Base-by-base conservation (phyloP, 37 sponge, comb jelly and placozoan species). In the Oopsacas minuta region DNA sequence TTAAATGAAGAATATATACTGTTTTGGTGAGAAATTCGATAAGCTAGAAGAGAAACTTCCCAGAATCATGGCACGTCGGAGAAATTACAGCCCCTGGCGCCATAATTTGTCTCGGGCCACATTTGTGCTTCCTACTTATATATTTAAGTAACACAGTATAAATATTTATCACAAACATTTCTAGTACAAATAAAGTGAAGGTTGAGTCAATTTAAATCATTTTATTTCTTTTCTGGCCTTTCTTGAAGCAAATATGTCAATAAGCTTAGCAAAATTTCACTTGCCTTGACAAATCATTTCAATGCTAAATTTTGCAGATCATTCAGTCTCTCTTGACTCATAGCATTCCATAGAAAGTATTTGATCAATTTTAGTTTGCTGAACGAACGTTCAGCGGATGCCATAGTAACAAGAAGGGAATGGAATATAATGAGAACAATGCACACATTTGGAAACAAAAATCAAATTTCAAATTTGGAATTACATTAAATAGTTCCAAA, bases 381-480 rank as follows among this genome's bases (percentile, higher is more conserved):
- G 75, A 61, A 10, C 28, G 75, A 61, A 61, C 75, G 75, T 61
- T 61, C 75, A 61, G 75, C 75, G 22, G 75, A 61, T 61, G 75
- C 75, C 75, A 61, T 34, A 61, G 75, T 61, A 61, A 61, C 75
- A 61, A 3, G 75, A 61, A 61, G 75, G 22, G 75, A 32, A 15
- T 17, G 12, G 49, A 42, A 42, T 8, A 42, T 42, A 17, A 8
- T 42, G 49, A 42, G 49, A 42, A 42, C 8, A 42, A 42, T 42
- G 49, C 49, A 42, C 49, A 42, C 49, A 42, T 42, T 42, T 42
- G 8, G 15, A 42, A 42, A 17, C 8, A 42, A 17, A 15, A 42
- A 42, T 42, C 49, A 17, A 42, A 42, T 42, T 42, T 42, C 49
- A 42, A 17, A 42, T 42, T 42, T 15, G 49, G 15, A 42, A 42